Percentiles rank a stretch among this genome's conserved stretches.
These are phyloP conservation scores for mouse (Mus musculus) DNA, from an alignment of 2,113 vertebrate genomes.

Conservation along the genomic window DNA sequence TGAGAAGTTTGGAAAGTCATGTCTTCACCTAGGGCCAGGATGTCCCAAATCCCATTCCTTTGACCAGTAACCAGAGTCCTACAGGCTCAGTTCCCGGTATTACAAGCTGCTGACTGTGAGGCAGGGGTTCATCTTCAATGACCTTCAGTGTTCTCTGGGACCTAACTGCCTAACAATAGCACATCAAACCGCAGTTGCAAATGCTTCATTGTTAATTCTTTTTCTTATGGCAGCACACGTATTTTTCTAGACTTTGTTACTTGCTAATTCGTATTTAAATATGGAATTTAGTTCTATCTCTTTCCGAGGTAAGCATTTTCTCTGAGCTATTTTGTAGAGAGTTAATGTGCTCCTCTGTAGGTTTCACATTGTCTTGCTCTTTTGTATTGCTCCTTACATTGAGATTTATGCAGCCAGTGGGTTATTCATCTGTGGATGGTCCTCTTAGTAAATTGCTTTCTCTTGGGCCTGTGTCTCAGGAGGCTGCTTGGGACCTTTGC, in stretches of 20 bases:
- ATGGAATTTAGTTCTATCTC: background rate
- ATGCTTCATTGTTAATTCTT: background rate
- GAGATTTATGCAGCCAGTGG: background rate
- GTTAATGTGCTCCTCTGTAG: background rate
- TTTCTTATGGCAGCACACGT: background rate
- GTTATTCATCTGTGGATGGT: background rate
- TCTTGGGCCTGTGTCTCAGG: background rate
- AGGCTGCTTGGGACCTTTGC: background rate
- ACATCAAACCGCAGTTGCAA: background rate
- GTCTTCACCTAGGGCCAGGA: background rate
- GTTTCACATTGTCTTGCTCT: background rate
- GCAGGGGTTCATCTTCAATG: background rate
- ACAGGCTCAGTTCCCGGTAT: background rate
- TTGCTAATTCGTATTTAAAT: constrained; percentile 3
- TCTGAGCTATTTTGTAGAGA: background rate
- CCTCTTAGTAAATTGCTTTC: background rate
- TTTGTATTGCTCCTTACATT: background rate
- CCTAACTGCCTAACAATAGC: background rate
- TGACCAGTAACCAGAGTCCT: background rate
- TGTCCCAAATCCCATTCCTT: background rate
- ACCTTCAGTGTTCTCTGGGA: background rate
- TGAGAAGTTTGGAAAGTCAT: background rate
- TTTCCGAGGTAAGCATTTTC: background rate
- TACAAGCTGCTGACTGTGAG: background rate
- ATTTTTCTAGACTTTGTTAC: constrained; percentile 33